Conservation (phyloP, 2,113 vertebrate species). For the Myocastor coypus region DNA sequence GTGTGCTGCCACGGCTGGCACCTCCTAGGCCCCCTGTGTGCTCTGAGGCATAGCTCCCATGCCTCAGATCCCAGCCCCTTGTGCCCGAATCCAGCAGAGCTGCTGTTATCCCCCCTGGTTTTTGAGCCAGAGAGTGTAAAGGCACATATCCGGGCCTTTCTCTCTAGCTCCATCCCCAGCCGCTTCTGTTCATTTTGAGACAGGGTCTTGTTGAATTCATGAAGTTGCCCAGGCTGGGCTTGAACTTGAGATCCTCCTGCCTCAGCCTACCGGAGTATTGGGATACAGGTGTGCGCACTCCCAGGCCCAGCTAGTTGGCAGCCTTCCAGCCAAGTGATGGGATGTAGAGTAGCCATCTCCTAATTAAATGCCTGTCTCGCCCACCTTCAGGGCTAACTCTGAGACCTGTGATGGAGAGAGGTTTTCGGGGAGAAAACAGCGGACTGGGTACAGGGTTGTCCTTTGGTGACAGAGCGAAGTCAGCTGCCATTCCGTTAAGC, state of each 20-base stretch:
- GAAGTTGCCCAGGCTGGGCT: not conserved
- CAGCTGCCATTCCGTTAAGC: not conserved
- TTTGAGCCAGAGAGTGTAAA: not conserved
- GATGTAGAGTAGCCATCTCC: not conserved
- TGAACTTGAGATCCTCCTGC: not conserved
- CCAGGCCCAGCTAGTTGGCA: not conserved
- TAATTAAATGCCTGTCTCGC: constrained; percentile 57
- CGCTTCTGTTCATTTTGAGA: not conserved
- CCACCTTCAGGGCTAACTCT: not conserved
- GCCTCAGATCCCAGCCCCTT: not conserved
- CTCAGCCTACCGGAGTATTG: not conserved
- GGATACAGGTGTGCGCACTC: not conserved
- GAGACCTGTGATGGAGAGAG: constrained; percentile 15
- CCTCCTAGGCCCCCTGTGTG: not conserved
- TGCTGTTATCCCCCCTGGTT: not conserved
- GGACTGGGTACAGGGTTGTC: not conserved
- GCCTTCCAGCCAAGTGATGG: not conserved
- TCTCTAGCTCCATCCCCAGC: not conserved
- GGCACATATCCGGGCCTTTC: not conserved
- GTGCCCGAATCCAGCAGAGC: not conserved
- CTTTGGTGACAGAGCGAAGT: constrained; percentile 19
- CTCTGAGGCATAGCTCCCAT: not conserved
- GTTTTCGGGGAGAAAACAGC: not conserved
- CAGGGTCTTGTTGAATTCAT: not conserved
- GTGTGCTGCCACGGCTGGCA: not conserved